Conservation (phyloP, 1,140 invertebrate species). For the Leptinotarsa texana region DNA sequence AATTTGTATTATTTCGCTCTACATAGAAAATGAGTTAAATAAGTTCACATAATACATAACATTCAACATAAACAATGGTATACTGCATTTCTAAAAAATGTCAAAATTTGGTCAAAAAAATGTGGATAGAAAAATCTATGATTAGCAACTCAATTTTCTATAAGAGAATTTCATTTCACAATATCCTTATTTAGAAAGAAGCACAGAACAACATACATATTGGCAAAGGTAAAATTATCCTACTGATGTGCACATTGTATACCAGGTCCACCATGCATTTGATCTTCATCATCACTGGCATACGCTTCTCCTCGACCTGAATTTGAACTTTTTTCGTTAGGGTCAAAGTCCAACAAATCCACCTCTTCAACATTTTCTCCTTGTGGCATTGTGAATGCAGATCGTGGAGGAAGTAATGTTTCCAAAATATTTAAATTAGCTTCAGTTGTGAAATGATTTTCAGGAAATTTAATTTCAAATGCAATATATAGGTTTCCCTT, state of each 20-base stretch:
- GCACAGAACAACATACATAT: constrained; percentile 47
- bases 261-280: constrained; percentile 61
- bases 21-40: constrained; percentile 20
- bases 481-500: constrained; percentile 86
- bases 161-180: constrained; percentile 19
- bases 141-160: constrained; percentile 18
- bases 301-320: constrained; percentile 65
- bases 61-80: too few species aligned
- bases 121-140: not conserved
- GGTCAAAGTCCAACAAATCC: constrained; percentile 76
- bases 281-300: constrained; percentile 70
- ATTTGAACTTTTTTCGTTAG: constrained; percentile 56
- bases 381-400: constrained; percentile 67
- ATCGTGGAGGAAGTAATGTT: constrained; percentile 69
- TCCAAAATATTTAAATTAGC: constrained; percentile 72
- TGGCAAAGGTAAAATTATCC: constrained; percentile 39
- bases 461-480: constrained; percentile 84
- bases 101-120: too few species aligned
- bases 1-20: constrained; percentile 21
- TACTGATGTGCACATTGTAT: constrained; percentile 74
- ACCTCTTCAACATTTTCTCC: constrained; percentile 84
- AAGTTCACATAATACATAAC: constrained; percentile 1
- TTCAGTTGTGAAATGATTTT: constrained; percentile 75
- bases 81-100: too few species aligned
- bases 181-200: constrained; percentile 54